Percentiles rank a stretch among this genome's conserved stretches.
Conservation (phyloP, 2,797 vertebrate species). For the Falco columbarius region DNA sequence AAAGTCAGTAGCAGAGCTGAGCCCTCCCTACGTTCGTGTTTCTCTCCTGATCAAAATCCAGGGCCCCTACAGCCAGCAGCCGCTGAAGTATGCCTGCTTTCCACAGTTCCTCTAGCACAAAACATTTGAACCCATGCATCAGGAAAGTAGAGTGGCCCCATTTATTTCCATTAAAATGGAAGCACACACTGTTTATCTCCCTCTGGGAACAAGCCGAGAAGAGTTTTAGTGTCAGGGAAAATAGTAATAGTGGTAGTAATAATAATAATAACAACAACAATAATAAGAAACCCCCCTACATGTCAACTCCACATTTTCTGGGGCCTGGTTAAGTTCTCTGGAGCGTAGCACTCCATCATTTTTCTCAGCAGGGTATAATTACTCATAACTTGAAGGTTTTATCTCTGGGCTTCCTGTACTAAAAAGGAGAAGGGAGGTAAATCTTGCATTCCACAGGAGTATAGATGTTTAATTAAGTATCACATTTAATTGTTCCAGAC, state of each 20-base stretch:
- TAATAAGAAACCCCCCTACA: constrained; percentile 38
- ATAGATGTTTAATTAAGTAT: constrained; percentile 75
- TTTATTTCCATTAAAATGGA: constrained; percentile 66
- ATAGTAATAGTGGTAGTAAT: constrained; percentile 56
- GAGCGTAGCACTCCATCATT: constrained; percentile 70
- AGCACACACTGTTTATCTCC: constrained; percentile 54
- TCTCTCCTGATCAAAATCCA: neutral
- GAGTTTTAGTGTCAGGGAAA: constrained; percentile 65
- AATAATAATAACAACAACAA: neutral
- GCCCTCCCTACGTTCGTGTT: neutral
- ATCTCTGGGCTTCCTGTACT: constrained; percentile 55
- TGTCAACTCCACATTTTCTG: constrained; percentile 71
- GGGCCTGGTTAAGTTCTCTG: constrained; percentile 71
- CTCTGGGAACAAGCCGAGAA: constrained; percentile 60
- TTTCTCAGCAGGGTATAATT: constrained; percentile 73
- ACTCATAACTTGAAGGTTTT: constrained; percentile 72
- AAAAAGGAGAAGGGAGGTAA: constrained; percentile 35
- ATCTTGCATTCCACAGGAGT: constrained; percentile 22
- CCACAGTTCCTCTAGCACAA: neutral
- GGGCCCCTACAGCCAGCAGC: neutral
- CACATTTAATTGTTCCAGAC: constrained; percentile 63
- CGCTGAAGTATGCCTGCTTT: neutral
- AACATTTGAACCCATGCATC: neutral
- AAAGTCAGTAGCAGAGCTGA: neutral
- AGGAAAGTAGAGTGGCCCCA: neutral